These are phyloP conservation scores for Pempheris klunzingeri DNA, from an alignment of 2,797 vertebrate species.

Conservation along the genomic window DNA sequence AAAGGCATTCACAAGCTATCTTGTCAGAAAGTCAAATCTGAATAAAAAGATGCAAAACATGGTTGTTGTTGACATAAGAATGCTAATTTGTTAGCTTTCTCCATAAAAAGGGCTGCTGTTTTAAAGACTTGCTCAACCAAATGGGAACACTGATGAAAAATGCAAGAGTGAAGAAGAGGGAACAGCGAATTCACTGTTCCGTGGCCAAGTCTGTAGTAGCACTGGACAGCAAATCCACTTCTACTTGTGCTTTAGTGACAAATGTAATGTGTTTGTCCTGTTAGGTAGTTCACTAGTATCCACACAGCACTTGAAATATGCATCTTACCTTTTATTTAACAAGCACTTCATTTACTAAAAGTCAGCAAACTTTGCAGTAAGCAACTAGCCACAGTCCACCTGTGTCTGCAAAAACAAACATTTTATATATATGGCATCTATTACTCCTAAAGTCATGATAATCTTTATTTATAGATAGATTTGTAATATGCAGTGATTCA, in stretches of 20 bases:
- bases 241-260: constrained; percentile 13
- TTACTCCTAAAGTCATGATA: not conserved
- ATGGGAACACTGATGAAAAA: constrained; percentile 53
- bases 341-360: no score
- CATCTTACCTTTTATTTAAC: no score
- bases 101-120: not conserved
- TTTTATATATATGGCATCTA: not conserved
- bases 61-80: not conserved
- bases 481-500: not conserved
- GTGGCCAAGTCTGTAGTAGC: constrained; percentile 30
- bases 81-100: constrained; percentile 15
- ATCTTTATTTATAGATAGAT: not conserved
- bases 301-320: not conserved
- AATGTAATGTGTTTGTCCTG: constrained; percentile 8
- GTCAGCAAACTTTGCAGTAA: not conserved
- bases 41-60: constrained; percentile 13
- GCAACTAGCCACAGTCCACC: not conserved
- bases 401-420: not conserved
- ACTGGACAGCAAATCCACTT: constrained; percentile 27
- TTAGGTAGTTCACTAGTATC: not conserved
- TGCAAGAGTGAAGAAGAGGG: constrained; percentile 33
- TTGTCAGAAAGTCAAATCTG: constrained; percentile 16
- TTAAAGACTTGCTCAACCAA: constrained; percentile 23
- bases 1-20: not conserved
- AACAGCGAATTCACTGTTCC: constrained; percentile 42